Conservation (phyloP, 2,797 vertebrate species). For the Dallia pectoralis region DNA sequence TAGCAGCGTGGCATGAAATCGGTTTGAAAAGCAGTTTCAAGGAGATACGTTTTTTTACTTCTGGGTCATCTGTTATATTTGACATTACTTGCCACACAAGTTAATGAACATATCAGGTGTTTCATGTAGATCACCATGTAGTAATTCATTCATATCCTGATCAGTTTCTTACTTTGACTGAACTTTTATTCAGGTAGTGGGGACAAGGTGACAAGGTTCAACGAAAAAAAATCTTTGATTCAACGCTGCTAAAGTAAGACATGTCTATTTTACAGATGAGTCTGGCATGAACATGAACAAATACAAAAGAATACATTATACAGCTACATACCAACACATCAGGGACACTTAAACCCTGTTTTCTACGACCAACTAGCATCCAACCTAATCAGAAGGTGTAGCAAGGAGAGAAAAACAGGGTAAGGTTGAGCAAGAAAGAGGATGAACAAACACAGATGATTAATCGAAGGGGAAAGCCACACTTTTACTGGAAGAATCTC, state of each 20-base stretch:
- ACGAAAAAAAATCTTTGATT: too few species aligned
- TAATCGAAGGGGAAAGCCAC: background rate
- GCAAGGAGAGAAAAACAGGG: background rate
- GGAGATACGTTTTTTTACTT: too few species aligned
- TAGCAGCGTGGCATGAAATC: too few species aligned
- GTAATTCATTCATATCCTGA: background rate
- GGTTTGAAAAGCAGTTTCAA: slow-evolving; percentile 15
- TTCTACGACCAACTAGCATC: slow-evolving; percentile 21
- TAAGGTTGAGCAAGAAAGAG: background rate
- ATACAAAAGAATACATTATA: too few species aligned
- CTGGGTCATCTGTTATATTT: too few species aligned
- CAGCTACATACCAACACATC: too few species aligned
- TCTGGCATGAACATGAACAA: too few species aligned
- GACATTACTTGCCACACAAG: background rate
- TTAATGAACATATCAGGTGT: background rate
- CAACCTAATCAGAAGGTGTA: slow-evolving; percentile 6
- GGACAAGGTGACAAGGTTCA: too few species aligned
- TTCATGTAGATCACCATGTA: background rate
- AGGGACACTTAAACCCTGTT: background rate
- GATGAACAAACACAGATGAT: background rate
- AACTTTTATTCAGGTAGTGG: too few species aligned
- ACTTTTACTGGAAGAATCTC: slow-evolving; percentile 11
- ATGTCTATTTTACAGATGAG: too few species aligned
- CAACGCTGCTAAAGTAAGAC: too few species aligned
- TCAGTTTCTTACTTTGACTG: background rate